Percentiles rank a stretch among this genome's conserved stretches.
Conservation (phyloP, 2,113 vertebrate species). For the Callipepla californica region DNA sequence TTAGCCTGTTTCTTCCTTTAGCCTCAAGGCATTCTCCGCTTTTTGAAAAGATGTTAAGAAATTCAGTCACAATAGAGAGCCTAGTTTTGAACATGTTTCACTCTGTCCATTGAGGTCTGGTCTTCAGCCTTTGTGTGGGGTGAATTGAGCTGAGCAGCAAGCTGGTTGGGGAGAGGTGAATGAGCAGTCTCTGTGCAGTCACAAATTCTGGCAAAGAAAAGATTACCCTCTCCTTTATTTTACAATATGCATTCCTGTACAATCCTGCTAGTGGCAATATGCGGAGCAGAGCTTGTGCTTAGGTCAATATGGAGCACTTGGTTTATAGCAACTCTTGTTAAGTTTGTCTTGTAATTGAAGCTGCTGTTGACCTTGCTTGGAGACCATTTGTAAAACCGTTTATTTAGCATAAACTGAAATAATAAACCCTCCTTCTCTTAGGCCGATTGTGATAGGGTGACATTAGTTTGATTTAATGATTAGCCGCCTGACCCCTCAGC, state of each 20-base stretch:
- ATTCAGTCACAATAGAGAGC: constrained; percentile 99
- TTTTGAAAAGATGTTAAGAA: constrained; percentile 99
- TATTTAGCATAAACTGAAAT: constrained; percentile 89
- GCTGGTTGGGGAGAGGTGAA: constrained; percentile 87
- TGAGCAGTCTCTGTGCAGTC: constrained; percentile 84
- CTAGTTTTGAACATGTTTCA: constrained; percentile 95
- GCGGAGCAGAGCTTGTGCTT: constrained; percentile 74
- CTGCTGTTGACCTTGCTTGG: constrained; percentile 90
- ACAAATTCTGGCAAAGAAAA: constrained; percentile 85
- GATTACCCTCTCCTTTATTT: constrained; percentile 82
- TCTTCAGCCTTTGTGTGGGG: constrained; percentile 96
- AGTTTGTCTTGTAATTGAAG: constrained; percentile 87
- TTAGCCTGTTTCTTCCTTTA: constrained; percentile 99
- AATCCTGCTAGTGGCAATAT: constrained; percentile 79
- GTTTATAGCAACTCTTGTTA: constrained; percentile 87
- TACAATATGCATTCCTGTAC: constrained; percentile 84
- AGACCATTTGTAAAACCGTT: constrained; percentile 92
- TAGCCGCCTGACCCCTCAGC: constrained; percentile 91
- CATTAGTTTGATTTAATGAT: constrained; percentile 96
- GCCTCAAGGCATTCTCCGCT: constrained; percentile 99
- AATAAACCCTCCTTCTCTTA: constrained; percentile 89
- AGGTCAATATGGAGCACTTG: constrained; percentile 85
- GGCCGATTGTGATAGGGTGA: constrained; percentile 86
- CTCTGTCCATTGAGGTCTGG: constrained; percentile 95
- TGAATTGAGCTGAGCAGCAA: constrained; percentile 93